Evolutionary conservation across 2,113 vertebrate species (phyloP), one percentile per base, ranked within the genome.

Genomic region (Nothoprocta pentlandii): DNA sequence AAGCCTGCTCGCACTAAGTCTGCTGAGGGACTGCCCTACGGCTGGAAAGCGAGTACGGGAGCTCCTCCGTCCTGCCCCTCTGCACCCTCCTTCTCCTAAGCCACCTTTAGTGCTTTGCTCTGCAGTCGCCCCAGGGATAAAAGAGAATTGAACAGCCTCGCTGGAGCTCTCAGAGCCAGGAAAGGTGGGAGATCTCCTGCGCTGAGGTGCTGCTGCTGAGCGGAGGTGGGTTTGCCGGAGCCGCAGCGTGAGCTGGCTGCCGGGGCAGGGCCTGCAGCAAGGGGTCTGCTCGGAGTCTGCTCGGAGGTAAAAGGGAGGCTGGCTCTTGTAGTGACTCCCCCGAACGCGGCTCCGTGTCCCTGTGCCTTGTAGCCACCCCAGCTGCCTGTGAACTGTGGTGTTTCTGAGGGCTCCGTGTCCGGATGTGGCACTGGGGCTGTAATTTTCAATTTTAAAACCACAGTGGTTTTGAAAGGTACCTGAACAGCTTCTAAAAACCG

Each of bases 1-100:
- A 97, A 89, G 71, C 94, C 92, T 10, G 6, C 54, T 42, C 73
- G 85, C 76, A 63, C 88, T 95, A 96, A 96, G 87, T 86, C 79
- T 90, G 58, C 67, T 49, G 67, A 34, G 13, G 59, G 78, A 32
- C 39, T 41, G 59, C 78, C 30, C 17, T 53, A 53, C 53, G 10
- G 49, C 82, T 54, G 82, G 81, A 51, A 21, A n/a, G 39, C 42
- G 53, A 61, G 53, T 49, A 8, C 6, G 51, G 25, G 25, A 34
- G 16, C 42, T 6, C 41, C 7, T 17, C 44, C 15, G 44, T 34
- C 21, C 32, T 32, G 30, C 30, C 14, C 30, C 12, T 15, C 66
- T 16, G 23, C 15, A 23, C 49, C n/a, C 58, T 30, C 56, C 20
- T 28, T 16, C 32, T 25, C 68, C 4, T 61, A 46, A n/a, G 21